phyloP scores from a whole-genome alignment of 2,888 invertebrate species.

The Chymomyza amoena region DNA sequence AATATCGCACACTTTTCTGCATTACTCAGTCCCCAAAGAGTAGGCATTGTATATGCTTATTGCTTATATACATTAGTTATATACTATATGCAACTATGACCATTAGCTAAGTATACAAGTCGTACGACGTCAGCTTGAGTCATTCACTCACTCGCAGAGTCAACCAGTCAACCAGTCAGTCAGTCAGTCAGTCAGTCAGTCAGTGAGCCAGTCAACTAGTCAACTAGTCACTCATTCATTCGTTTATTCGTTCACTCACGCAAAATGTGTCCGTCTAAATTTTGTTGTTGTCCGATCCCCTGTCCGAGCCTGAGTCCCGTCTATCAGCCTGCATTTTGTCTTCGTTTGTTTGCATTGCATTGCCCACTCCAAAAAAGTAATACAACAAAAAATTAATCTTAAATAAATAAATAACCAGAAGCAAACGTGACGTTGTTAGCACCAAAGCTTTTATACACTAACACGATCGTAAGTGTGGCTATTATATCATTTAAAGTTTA shows the following conservation, averaged over 20 bases:
- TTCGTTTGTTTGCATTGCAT: slow-evolving; percentile 4
- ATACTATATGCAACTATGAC: background rate
- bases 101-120: background rate
- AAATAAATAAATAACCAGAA: background rate
- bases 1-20: background rate
- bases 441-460: background rate
- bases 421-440: background rate
- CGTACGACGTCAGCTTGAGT: background rate
- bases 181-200: background rate
- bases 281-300: background rate
- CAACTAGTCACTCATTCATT: background rate
- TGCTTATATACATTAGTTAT: background rate
- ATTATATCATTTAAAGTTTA: no score
- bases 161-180: background rate
- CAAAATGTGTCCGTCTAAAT: background rate
- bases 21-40: background rate
- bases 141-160: background rate
- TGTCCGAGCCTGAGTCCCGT: background rate
- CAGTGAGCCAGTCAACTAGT: background rate
- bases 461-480: background rate
- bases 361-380: slow-evolving; percentile 1
- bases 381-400: background rate
- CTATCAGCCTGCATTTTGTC: background rate
- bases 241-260: background rate
- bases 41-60: background rate